Evolutionary conservation across 1,140 invertebrate species (phyloP).

Genomic region (Dendroctonus ponderosae): DNA sequence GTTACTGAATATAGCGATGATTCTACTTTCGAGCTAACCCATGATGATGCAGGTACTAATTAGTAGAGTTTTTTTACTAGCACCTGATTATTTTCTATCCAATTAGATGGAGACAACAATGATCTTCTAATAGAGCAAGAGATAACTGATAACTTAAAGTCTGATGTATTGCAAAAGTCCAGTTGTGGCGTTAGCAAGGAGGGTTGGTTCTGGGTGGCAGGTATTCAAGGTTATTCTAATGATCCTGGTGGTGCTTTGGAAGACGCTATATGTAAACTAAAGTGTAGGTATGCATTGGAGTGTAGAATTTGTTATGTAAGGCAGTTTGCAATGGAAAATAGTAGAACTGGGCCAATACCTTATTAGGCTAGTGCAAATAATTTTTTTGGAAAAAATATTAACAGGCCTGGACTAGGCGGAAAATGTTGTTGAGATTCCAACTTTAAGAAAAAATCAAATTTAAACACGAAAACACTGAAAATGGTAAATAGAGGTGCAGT

Average conservation of each 20-base stretch:
- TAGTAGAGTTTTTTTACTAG: not conserved
- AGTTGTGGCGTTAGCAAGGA: slow-evolving; percentile 50
- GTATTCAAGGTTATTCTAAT: slow-evolving; percentile 62
- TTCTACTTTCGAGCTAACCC: slow-evolving; percentile 52
- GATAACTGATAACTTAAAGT: slow-evolving; percentile 22
- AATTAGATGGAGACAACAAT: slow-evolving; percentile 15
- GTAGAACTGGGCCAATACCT: too few relatives aligned
- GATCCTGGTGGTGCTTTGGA: slow-evolving; percentile 60
- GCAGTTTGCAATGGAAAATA: too few relatives aligned
- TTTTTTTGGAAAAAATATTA: too few relatives aligned
- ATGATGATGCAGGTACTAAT: slow-evolving; percentile 51
- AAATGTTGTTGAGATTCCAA: too few relatives aligned
- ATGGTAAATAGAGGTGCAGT: too few relatives aligned
- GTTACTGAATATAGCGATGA: slow-evolving; percentile 57
- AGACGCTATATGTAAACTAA: slow-evolving; percentile 70
- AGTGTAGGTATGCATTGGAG: slow-evolving; percentile 68
- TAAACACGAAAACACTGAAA: too few relatives aligned
- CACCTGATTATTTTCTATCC: not conserved
- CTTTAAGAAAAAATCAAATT: too few relatives aligned
- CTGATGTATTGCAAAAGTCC: slow-evolving; percentile 16
- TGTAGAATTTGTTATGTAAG: too few relatives aligned
- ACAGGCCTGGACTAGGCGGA: too few relatives aligned
- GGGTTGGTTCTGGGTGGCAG: slow-evolving; percentile 81
- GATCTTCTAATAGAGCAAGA: slow-evolving; percentile 8
- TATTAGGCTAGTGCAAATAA: too few relatives aligned